Conservation (phyloP, 2,888 invertebrate genomes). For the Lysandra coridon region DNA sequence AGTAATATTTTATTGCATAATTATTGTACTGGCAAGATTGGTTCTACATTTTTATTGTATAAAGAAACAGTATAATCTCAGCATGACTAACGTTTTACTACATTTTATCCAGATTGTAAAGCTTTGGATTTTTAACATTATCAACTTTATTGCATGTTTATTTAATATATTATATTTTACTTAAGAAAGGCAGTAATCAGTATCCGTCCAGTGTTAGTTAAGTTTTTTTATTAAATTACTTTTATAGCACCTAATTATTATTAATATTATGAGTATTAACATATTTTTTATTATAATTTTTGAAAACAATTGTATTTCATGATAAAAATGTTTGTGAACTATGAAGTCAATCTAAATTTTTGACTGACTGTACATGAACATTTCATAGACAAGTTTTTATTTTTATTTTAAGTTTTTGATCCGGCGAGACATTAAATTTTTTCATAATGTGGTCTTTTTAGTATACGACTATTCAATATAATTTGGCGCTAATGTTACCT, state of each 20-base stretch:
- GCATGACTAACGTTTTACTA: too few species aligned
- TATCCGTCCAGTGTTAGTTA: constrained; percentile 79
- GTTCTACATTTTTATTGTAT: background rate
- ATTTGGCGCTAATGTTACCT: constrained; percentile 79
- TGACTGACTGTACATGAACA: constrained; percentile 4
- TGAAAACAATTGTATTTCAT: background rate
- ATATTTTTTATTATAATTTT: background rate
- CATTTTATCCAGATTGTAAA: background rate
- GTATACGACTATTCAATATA: constrained; percentile 37
- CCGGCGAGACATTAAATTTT: background rate
- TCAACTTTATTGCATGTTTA: constrained; percentile 12
- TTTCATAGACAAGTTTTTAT: background rate
- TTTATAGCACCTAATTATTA: background rate
- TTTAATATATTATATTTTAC: background rate
- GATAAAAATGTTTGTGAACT: background rate
- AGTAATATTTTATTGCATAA: too few species aligned
- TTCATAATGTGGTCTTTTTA: background rate
- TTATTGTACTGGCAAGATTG: background rate
- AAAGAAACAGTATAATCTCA: background rate
- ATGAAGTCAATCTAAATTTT: background rate
- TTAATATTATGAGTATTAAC: background rate
- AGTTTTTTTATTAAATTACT: constrained; percentile 49
- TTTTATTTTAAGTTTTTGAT: background rate
- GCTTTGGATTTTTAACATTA: background rate
- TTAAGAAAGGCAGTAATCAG: constrained; percentile 77